Evolutionary conservation across 1,140 invertebrate genomes (phyloP).

Genomic region (Ostrea denselamellosa): DNA sequence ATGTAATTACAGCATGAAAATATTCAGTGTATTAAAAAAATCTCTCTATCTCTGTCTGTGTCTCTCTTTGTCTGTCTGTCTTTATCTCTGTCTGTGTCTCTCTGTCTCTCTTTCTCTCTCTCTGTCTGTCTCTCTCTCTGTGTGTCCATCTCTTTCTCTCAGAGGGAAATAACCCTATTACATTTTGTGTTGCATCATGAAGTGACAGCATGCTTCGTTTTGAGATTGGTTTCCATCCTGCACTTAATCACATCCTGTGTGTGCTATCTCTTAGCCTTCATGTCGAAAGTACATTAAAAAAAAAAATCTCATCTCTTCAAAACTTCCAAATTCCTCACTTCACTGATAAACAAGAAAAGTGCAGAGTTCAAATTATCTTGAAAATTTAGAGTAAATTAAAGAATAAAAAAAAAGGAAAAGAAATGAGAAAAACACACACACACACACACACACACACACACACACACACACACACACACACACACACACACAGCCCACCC

Average conservation of each 20-base stretch:
- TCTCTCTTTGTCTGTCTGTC: no score
- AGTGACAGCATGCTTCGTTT: background rate
- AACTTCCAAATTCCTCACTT: background rate
- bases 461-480: no score
- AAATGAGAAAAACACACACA: background rate
- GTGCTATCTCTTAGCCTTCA: background rate
- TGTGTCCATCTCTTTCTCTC: background rate
- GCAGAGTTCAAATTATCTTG: background rate
- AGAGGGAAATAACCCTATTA: background rate
- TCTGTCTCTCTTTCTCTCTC: background rate
- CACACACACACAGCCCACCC: no score
- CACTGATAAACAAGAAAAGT: background rate
- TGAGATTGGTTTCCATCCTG: background rate
- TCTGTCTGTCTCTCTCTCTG: background rate
- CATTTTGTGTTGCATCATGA: background rate
- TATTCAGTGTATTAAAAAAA: no score
- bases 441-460: no score
- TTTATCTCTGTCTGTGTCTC: background rate
- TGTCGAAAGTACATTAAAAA: background rate
- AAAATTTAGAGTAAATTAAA: background rate
- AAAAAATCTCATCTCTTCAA: conserved; percentile 1
- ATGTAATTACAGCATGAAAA: background rate
- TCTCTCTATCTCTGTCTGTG: background rate
- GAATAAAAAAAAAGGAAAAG: background rate
- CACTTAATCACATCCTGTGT: background rate